Base-by-base conservation (phyloP, 2,888 invertebrate species). In the Julus scandinavius region DNA sequence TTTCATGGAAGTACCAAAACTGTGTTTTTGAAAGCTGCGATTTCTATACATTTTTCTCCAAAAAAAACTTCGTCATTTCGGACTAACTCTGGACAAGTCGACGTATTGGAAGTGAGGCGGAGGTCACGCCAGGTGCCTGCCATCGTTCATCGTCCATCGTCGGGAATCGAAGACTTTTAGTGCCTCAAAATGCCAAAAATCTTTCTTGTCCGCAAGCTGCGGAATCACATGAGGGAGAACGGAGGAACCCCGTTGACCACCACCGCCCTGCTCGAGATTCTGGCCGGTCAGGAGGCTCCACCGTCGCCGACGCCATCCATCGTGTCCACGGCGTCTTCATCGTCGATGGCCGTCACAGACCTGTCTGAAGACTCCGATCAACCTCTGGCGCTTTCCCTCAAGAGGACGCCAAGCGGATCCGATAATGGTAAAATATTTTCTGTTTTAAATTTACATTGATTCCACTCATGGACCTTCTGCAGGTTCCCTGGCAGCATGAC, bases 181-280 rank as follows among this genome's bases (percentile, higher is more conserved):
- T n/a, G 72, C 29, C 29, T 29, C 2, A 84, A n/a, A 49, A 88
- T 88, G 88, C 88, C 88, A 15, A 88, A 88, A 63, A 86, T 88
- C 29, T 88, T 88, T 45, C 88, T 88, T 58, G 88, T 88, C 20
- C 88, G 88, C 49, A 88, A 88, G 58, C n/a, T 88, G 41, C 88
- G 88, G n/a, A 41, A 86, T 13, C 88, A 85, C 13, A 45, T 58
- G n/a, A 86, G 58, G 63, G 84, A 29, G 29, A 87, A 87, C 54
- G 87, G 87, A 9, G 87, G 54, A 40, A 58, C 87, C 20, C 87
- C 58, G 2, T 29, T 87, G 87, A 87, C 87, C 87, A 88, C 84
- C 85, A 50, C 80, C 38, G 80, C 49, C 17, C 38, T 83, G 13
- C 49, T 80, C 20, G 87, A 87, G 38, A 29, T 87, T 0, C 40